phyloP scores from a whole-genome alignment of 2,113 vertebrate genomes.

The Lichenostomus cassidix region DNA sequence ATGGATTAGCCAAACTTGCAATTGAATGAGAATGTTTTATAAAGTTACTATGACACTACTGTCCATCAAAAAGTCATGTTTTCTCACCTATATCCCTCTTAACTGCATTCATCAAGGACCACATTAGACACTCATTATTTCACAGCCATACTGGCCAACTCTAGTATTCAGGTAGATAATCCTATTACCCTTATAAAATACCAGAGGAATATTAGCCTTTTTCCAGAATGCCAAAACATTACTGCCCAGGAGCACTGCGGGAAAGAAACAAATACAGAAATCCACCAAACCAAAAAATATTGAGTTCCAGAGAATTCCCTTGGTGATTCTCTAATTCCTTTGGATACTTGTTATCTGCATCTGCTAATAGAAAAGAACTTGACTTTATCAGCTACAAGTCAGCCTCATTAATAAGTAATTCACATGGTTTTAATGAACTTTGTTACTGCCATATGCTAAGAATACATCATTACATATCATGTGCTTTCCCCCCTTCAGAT shows the following conservation, averaged over 20 bases:
- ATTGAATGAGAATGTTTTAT: background rate
- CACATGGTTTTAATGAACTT: background rate
- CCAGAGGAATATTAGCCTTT: background rate
- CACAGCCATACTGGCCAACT: background rate
- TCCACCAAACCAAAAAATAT: fast-evolving
- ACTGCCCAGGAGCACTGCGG: background rate
- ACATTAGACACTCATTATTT: background rate
- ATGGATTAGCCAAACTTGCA: background rate
- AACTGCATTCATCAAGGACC: background rate
- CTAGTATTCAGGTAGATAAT: background rate
- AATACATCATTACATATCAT: background rate
- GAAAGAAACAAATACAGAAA: background rate
- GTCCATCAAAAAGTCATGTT: background rate
- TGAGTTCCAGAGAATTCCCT: background rate
- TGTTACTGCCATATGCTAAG: background rate
- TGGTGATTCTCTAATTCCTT: background rate
- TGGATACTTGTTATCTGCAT: background rate
- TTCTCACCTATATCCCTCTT: background rate
- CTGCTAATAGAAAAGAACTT: background rate
- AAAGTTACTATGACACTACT: background rate
- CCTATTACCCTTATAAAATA: background rate
- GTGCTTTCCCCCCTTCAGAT: background rate
- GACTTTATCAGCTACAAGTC: background rate
- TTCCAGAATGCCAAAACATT: background rate
- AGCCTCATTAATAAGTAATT: background rate